A percentile compares a stretch with the other conserved stretches of the same genome.
phyloP scores from a whole-genome alignment of 1,140 invertebrate species.

The Microplitis mediator region DNA sequence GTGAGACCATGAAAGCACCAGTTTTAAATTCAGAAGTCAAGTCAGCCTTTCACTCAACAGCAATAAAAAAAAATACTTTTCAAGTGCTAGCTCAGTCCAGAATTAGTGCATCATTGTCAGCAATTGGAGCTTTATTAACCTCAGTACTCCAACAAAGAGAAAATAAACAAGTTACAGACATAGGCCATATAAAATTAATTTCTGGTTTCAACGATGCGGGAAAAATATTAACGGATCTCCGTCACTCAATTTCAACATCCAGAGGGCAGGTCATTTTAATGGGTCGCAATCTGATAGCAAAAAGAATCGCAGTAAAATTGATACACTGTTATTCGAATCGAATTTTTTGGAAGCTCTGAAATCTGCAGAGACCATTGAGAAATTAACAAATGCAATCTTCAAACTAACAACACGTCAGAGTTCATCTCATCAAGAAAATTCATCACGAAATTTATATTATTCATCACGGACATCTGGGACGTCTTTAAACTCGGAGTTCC shows the following conservation, averaged over 20 bases:
- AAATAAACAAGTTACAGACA: background rate
- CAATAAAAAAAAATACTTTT: conserved; percentile 23
- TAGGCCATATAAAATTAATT: background rate
- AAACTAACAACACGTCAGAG: background rate
- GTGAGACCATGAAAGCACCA: conserved; percentile 7
- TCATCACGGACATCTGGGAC: background rate
- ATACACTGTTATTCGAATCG: conserved; percentile 17
- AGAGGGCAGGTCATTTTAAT: conserved; percentile 5
- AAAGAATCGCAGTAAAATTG: conserved; percentile 8
- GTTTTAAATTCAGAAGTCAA: conserved; percentile 18
- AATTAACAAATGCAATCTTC: conserved; percentile 15
- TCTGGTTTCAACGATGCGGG: conserved; percentile 1
- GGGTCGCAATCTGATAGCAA: conserved; percentile 4
- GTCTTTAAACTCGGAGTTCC: background rate
- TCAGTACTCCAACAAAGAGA: background rate
- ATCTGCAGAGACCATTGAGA: conserved; percentile 27
- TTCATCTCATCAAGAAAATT: background rate
- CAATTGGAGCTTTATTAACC: background rate
- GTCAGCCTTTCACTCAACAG: background rate
- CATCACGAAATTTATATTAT: background rate
- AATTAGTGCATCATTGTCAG: conserved; percentile 2
- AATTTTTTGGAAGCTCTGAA: conserved; percentile 28
- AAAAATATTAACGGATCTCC: conserved; percentile 23
- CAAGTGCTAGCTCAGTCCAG: conserved; percentile 7
- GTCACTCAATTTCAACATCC: conserved; percentile 6